These are phyloP conservation scores for Conomelus anceps DNA, from an alignment of 2,888 invertebrate genomes.

Conservation along the genomic window DNA sequence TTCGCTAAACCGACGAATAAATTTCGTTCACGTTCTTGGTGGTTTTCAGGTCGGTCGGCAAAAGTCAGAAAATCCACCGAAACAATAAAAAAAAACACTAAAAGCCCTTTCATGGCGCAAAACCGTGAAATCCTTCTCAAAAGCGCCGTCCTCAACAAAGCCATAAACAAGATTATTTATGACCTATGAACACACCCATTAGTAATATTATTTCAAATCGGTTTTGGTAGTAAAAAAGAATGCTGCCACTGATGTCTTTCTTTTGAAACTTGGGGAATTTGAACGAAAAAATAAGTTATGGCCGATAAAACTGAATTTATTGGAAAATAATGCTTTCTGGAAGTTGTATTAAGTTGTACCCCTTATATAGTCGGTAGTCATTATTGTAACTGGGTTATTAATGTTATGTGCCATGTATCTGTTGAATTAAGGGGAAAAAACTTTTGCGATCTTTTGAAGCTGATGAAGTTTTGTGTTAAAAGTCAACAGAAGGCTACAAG, in stretches of 20 bases:
- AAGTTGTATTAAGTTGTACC: neutral
- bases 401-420: no score
- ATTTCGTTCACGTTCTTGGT: neutral
- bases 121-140: neutral
- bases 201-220: neutral
- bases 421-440: no score
- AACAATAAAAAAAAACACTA: neutral
- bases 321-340: neutral
- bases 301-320: neutral
- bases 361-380: neutral
- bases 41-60: neutral
- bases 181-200: neutral
- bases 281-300: neutral
- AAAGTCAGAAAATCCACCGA: neutral
- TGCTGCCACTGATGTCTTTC: neutral
- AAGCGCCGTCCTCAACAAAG: neutral
- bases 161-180: neutral
- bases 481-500: no score
- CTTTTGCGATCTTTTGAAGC: neutral
- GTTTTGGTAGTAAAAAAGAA: neutral
- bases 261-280: neutral
- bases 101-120: no score
- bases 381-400: no score
- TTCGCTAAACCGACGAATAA: neutral
- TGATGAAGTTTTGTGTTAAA: no score